A percentile compares a stretch with the other conserved stretches of the same genome.
Evolutionary conservation across 92 coral and sea anemone species (phyloP).

Genomic region (Epizoanthus stellaris): DNA sequence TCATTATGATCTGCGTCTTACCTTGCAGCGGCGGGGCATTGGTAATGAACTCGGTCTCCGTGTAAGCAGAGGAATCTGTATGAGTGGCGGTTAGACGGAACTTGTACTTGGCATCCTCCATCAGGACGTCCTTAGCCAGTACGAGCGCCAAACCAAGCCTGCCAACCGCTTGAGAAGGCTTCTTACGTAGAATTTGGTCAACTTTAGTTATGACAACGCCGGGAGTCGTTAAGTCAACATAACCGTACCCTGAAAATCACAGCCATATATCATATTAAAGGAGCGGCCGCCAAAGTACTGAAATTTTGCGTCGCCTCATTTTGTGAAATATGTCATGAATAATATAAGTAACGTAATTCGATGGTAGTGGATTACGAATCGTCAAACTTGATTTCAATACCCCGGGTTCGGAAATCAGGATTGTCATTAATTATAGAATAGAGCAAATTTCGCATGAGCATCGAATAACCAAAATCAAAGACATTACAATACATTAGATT

Average conservation of each 20-base stretch:
- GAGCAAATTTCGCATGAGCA: too few relatives aligned
- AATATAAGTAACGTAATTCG: too few relatives aligned
- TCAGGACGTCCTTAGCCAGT: conserved; percentile 41
- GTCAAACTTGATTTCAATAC: too few relatives aligned
- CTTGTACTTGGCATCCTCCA: conserved; percentile 64
- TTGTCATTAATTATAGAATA: too few relatives aligned
- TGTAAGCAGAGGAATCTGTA: conserved; percentile 59
- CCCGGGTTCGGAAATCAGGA: too few relatives aligned
- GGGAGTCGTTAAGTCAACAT: conserved; percentile 49
- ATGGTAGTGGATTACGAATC: too few relatives aligned
- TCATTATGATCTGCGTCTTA: not conserved
- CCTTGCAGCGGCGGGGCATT: conserved; percentile 82
- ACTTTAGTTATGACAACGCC: conserved; percentile 41
- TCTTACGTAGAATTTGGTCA: conserved; percentile 15
- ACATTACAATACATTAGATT: too few relatives aligned
- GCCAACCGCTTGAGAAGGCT: conserved; percentile 7
- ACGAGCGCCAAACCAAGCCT: conserved; percentile 39
- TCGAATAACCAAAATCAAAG: too few relatives aligned
- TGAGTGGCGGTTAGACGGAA: conserved; percentile 65
- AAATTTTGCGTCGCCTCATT: too few relatives aligned
- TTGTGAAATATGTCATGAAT: too few relatives aligned
- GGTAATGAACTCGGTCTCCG: conserved; percentile 64
- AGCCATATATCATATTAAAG: too few relatives aligned
- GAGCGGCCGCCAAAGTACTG: too few relatives aligned
- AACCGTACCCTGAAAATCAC: conserved; percentile 57